phyloP scores from a whole-genome alignment of 2,888 invertebrate species.

The Amblyjoppa proteus region DNA sequence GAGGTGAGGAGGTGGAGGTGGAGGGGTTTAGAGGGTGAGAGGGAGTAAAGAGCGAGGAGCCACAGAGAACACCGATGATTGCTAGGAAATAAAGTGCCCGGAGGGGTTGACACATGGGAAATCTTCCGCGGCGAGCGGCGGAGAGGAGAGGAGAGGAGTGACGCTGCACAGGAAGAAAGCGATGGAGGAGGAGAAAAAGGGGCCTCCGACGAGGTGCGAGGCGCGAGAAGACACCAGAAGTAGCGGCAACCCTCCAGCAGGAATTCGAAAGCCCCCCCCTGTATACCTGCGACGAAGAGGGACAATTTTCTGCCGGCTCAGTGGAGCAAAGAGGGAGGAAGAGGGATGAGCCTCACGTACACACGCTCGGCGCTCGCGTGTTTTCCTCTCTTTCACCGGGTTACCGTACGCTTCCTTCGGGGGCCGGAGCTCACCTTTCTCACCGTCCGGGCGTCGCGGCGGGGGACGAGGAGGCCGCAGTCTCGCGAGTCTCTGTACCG shows the following conservation, averaged over 20 bases:
- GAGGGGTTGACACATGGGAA: constrained; percentile 70
- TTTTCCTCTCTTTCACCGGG: constrained; percentile 8
- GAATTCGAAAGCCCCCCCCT: constrained; percentile 31
- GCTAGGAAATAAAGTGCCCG: constrained; percentile 69
- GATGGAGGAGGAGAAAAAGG: constrained; percentile 13
- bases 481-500: constrained; percentile 9
- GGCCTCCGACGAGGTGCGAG: constrained; percentile 34
- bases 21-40: constrained; percentile 29
- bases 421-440: constrained; percentile 49
- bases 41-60: constrained; percentile 40
- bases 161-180: constrained; percentile 29
- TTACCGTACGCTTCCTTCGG: constrained; percentile 4
- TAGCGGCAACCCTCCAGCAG: constrained; percentile 34
- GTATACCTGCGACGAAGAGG: background rate
- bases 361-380: constrained; percentile 10
- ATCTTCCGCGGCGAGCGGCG: constrained; percentile 60
- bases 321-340: background rate
- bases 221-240: constrained; percentile 40
- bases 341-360: constrained; percentile 34
- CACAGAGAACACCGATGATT: constrained; percentile 63
- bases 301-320: constrained; percentile 45
- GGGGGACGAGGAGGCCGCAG: background rate
- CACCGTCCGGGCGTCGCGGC: constrained; percentile 13
- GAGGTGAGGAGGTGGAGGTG: background rate
- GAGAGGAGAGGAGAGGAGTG: constrained; percentile 32